A percentile compares a stretch with the other conserved stretches of the same genome.
Conservation (phyloP, 2,888 invertebrate genomes). For the Nebria brevicollis region DNA sequence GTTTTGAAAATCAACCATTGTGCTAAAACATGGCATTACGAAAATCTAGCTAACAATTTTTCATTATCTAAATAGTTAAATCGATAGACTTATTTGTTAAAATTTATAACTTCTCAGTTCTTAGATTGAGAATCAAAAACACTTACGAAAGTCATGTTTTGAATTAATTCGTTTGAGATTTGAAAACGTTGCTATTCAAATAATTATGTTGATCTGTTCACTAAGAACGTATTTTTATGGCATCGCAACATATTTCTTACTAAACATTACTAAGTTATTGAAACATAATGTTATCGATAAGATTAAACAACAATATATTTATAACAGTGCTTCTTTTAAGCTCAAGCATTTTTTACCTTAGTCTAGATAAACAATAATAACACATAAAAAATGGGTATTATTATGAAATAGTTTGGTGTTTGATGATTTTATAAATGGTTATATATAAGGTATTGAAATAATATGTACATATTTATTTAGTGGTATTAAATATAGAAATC, state of each 20-base stretch:
- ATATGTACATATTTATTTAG: slow-evolving; percentile 35
- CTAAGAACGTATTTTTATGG: neutral
- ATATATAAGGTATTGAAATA: slow-evolving; percentile 25
- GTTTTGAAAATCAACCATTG: slow-evolving; percentile 8
- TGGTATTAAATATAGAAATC: slow-evolving; percentile 32
- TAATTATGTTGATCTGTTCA: neutral
- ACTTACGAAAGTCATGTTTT: slow-evolving; percentile 9
- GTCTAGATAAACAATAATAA: slow-evolving; percentile 34
- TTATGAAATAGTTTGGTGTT: slow-evolving; percentile 7
- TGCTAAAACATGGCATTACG: neutral
- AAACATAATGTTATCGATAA: slow-evolving; percentile 20
- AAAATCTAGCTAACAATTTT: slow-evolving; percentile 4
- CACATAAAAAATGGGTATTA: slow-evolving; percentile 10
- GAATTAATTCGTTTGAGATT: slow-evolving; percentile 4
- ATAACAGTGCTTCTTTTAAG: slow-evolving; percentile 42
- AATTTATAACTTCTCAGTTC: neutral
- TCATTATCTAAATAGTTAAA: neutral
- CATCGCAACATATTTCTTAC: neutral
- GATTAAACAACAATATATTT: slow-evolving; percentile 39
- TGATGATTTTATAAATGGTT: neutral
- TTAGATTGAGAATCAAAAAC: neutral
- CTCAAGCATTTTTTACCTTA: slow-evolving; percentile 34
- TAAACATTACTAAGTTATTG: neutral
- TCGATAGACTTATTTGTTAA: neutral
- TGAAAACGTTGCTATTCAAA: neutral